These are phyloP conservation scores for Drosophila nr. medialis DNA, from an alignment of 2,888 invertebrate species.

Conservation along the genomic window DNA sequence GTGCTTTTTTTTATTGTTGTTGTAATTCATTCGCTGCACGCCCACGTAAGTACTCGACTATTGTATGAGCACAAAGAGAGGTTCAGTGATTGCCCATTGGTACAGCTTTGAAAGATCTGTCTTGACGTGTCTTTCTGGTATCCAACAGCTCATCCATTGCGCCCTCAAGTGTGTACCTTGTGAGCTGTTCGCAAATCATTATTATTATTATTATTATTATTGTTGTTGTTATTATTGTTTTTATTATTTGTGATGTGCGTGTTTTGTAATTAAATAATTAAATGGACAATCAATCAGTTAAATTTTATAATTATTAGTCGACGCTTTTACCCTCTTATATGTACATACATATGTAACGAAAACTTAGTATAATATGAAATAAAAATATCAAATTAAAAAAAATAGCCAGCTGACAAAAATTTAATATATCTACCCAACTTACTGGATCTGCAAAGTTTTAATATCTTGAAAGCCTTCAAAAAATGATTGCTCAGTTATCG, in stretches of 20 bases:
- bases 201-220: conserved; percentile 47
- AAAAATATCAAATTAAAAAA: too few species aligned
- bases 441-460: conserved; percentile 21
- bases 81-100: conserved; percentile 49
- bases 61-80: conserved; percentile 25
- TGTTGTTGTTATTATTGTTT: conserved; percentile 31
- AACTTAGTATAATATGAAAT: background rate
- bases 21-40: conserved; percentile 55
- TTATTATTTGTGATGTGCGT: conserved; percentile 39
- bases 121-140: conserved; percentile 61
- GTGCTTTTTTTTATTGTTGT: conserved; percentile 20
- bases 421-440: conserved; percentile 6
- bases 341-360: background rate
- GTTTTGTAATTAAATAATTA: conserved; percentile 67
- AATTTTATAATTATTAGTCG: conserved; percentile 27
- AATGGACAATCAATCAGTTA: conserved; percentile 44
- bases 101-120: conserved; percentile 68
- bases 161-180: conserved; percentile 35
- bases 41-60: conserved; percentile 66
- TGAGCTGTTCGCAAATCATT: conserved; percentile 54
- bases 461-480: conserved; percentile 29
- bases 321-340: too few species aligned
- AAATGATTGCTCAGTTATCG: conserved; percentile 66
- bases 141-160: conserved; percentile 37
- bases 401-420: background rate